Percentiles rank a stretch among this genome's conserved stretches.
Evolutionary conservation across 2,113 vertebrate species (phyloP).

Genomic region (Brachirus orientalis): DNA sequence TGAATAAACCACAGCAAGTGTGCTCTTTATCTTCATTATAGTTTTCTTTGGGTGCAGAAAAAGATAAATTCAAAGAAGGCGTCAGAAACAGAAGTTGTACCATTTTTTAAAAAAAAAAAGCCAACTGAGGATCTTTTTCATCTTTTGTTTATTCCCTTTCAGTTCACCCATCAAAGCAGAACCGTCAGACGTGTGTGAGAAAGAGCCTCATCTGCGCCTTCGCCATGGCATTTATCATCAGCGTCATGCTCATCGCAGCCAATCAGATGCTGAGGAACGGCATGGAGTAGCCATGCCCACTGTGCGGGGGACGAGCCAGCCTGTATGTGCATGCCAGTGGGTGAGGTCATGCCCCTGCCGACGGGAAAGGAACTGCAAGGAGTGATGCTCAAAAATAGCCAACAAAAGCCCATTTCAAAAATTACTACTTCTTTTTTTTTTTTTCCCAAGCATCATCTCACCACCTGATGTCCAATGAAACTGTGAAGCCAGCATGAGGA

Average conservation of each 20-base stretch:
- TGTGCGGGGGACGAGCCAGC: slow-evolving; percentile 74
- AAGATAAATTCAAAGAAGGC: not conserved
- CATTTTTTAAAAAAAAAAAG: too few relatives aligned
- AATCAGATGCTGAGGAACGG: slow-evolving; percentile 99
- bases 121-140: not conserved
- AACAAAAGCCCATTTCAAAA: slow-evolving; percentile 40
- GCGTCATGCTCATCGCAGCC: slow-evolving; percentile 98
- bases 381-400: not conserved
- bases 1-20: not conserved
- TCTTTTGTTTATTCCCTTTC: slow-evolving; percentile 24
- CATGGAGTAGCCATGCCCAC: slow-evolving; percentile 92
- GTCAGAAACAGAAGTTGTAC: too few relatives aligned
- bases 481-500: slow-evolving; percentile 84
- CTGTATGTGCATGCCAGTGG: slow-evolving; percentile 91
- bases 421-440: slow-evolving; percentile 7
- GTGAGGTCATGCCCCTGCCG: slow-evolving; percentile 78
- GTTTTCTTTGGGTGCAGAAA: not conserved
- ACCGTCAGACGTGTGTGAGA: slow-evolving; percentile 97
- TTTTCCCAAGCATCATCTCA: slow-evolving; percentile 36
- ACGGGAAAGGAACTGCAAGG: slow-evolving; percentile 61
- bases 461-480: slow-evolving; percentile 62
- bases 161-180: slow-evolving; percentile 98
- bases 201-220: slow-evolving; percentile 99
- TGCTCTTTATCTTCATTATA: slow-evolving; percentile 11
- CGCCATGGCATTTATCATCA: slow-evolving; percentile 99